Evolutionary conservation across 2,113 vertebrate species (phyloP).

Genomic region (Plecturocebus donacophilus): DNA sequence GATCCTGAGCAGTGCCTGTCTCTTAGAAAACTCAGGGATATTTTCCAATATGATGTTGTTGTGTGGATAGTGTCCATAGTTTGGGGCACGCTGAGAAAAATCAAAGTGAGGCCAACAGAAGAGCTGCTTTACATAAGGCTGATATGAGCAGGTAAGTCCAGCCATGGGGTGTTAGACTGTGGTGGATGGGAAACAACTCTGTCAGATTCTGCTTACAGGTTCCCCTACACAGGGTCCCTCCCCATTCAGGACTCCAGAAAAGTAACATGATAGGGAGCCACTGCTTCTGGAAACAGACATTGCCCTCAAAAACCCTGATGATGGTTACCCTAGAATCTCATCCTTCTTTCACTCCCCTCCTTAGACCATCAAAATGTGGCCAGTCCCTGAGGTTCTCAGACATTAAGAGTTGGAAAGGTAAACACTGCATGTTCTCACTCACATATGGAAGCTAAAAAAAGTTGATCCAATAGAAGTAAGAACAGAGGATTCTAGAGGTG

Average conservation of each 20-base stretch:
- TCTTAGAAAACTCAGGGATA: neutral
- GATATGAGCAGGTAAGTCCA: neutral
- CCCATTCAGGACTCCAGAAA: neutral
- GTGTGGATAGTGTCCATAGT: rapidly evolving
- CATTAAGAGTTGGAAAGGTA: neutral
- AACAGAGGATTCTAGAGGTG: neutral
- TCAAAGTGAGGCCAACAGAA: neutral
- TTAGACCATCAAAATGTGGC: neutral
- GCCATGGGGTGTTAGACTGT: rapidly evolving
- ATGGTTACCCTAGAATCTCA: neutral
- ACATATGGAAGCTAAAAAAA: neutral
- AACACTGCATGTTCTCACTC: neutral
- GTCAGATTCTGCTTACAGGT: neutral
- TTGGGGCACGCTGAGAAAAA: neutral
- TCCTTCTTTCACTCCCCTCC: too few species aligned
- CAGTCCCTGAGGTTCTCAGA: neutral
- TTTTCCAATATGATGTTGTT: neutral
- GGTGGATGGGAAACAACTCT: neutral
- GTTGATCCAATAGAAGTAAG: neutral
- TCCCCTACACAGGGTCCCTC: neutral
- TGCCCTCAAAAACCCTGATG: neutral
- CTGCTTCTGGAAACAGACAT: neutral
- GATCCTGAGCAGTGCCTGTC: neutral
- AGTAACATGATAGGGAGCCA: neutral
- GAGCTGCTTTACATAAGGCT: neutral